phyloP scores from a whole-genome alignment of 2,113 vertebrate species.

The Mugil cephalus region DNA sequence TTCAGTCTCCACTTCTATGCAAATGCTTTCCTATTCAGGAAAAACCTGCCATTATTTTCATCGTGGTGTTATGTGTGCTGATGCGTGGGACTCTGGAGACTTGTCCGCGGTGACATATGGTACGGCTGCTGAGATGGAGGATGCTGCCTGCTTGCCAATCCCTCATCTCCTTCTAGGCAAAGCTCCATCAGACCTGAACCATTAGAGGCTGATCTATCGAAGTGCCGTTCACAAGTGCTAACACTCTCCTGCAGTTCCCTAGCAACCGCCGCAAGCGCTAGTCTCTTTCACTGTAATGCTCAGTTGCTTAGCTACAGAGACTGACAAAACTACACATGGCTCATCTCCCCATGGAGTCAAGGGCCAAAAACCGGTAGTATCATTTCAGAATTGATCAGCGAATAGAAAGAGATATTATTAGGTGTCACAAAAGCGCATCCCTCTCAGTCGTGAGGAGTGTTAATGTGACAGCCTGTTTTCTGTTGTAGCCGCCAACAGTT shows the following conservation, averaged over 20 bases:
- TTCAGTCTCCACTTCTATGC: slow-evolving; percentile 85
- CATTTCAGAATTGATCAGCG: slow-evolving; percentile 70
- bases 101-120: slow-evolving; percentile 82
- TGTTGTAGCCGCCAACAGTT: not conserved
- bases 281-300: slow-evolving; percentile 80
- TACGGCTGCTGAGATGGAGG: slow-evolving; percentile 76
- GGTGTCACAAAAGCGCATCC: slow-evolving; percentile 20
- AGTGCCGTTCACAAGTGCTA: slow-evolving; percentile 80
- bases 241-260: slow-evolving; percentile 86
- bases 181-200: slow-evolving; percentile 84
- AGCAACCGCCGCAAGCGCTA: slow-evolving; percentile 85
- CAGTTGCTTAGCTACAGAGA: slow-evolving; percentile 87
- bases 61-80: slow-evolving; percentile 80
- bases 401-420: slow-evolving; percentile 34
- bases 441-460: slow-evolving; percentile 16
- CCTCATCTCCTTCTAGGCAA: slow-evolving; percentile 83
- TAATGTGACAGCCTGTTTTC: slow-evolving; percentile 9
- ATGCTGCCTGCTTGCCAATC: slow-evolving; percentile 72
- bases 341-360: slow-evolving; percentile 70
- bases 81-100: slow-evolving; percentile 77
- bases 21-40: slow-evolving; percentile 81
- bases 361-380: slow-evolving; percentile 63
- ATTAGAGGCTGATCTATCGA: slow-evolving; percentile 85
- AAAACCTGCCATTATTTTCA: slow-evolving; percentile 72
- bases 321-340: slow-evolving; percentile 81